These are phyloP conservation scores for Pseudorhiza aurosa DNA, from an alignment of 30 jellyfish, hydroid and myxozoan genomes.

Conservation along the genomic window DNA sequence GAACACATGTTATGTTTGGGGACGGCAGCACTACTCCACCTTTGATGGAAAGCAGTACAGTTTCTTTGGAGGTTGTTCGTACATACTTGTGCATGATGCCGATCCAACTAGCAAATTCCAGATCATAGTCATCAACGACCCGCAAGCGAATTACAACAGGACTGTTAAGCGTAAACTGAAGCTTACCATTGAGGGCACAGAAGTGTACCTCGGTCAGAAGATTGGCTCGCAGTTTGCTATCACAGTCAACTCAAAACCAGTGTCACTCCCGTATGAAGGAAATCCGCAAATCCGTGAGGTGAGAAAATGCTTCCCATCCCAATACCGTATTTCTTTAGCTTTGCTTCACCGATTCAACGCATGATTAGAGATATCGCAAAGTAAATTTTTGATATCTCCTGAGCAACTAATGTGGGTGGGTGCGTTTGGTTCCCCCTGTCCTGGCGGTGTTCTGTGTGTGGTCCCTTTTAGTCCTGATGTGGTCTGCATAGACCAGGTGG, in stretches of 20 bases:
- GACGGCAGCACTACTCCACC: conserved; percentile 84
- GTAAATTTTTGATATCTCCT: no score
- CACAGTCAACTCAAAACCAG: conserved; percentile 69
- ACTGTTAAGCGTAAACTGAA: conserved; percentile 87
- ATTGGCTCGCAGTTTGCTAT: conserved; percentile 64
- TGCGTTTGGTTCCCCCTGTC: no score
- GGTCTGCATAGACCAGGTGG: no score
- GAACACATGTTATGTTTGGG: conserved; percentile 92
- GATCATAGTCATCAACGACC: conserved; percentile 84
- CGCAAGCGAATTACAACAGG: conserved; percentile 63
- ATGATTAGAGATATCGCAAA: no score
- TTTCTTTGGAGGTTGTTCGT: conserved; percentile 82
- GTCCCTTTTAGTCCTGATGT: no score
- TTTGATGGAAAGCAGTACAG: conserved; percentile 92
- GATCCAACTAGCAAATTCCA: conserved; percentile 72
- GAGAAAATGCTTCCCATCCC: no score
- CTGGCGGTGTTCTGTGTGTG: no score
- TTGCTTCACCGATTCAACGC: no score
- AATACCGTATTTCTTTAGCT: no score
- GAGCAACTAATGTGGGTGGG: no score
- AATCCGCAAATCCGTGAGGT: conserved; percentile 87
- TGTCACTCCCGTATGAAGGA: conserved; percentile 81
- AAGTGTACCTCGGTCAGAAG: conserved; percentile 85
- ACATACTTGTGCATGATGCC: conserved; percentile 85
- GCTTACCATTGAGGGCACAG: conserved; percentile 58